phyloP scores from a whole-genome alignment of 92 coral and sea anemone species.

The Porites lobata region DNA sequence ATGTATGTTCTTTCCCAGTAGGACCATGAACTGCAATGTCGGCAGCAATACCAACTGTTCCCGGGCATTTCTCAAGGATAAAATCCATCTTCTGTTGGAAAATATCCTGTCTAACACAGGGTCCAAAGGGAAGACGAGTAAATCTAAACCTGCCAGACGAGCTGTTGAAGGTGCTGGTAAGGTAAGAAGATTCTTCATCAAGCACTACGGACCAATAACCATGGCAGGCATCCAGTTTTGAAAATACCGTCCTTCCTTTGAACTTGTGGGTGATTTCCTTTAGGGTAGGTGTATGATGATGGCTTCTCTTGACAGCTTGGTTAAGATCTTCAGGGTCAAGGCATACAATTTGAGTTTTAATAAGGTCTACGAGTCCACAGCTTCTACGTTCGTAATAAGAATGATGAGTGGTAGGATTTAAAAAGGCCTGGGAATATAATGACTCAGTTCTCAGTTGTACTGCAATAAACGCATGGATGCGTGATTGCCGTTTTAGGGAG shows the following conservation, averaged over 20 bases:
- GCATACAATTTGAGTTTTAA: not conserved
- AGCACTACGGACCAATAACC: constrained; percentile 42
- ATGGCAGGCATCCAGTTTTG: constrained; percentile 34
- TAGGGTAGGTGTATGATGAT: constrained; percentile 51
- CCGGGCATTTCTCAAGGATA: not conserved
- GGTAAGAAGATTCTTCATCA: constrained; percentile 43
- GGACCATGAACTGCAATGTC: not conserved
- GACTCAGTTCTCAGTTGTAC: too few species aligned
- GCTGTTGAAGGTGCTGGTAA: constrained; percentile 19
- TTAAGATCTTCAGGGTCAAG: constrained; percentile 44
- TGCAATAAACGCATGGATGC: too few species aligned
- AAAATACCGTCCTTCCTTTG: constrained; percentile 42
- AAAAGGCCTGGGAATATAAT: too few species aligned
- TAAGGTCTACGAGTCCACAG: too few species aligned
- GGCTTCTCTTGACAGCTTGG: constrained; percentile 47
- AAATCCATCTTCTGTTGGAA: not conserved
- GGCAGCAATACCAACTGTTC: not conserved
- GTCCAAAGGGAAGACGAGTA: constrained; percentile 38
- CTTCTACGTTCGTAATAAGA: too few species aligned
- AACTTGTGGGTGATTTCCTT: constrained; percentile 58
- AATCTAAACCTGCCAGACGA: constrained; percentile 41
- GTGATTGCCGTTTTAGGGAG: too few species aligned
- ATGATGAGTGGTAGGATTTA: too few species aligned
- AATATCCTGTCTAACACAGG: not conserved
- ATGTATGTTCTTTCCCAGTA: constrained; percentile 16